Percentiles rank a stretch among this genome's conserved stretches.
Conservation (phyloP, 2,797 vertebrate species). For the Microchirus variegatus region DNA sequence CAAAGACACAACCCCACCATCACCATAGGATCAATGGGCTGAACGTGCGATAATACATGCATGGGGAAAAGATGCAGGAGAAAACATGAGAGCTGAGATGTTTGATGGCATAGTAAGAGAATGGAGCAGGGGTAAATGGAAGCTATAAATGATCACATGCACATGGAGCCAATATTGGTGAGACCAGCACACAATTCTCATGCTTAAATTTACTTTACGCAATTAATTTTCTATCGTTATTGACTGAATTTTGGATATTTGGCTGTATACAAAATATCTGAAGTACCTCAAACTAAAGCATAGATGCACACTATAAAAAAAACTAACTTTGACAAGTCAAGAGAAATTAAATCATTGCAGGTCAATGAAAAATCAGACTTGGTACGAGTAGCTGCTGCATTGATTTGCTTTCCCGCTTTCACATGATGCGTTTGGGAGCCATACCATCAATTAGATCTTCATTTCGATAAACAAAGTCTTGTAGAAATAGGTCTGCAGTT, state of each 20-base stretch:
- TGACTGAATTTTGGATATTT: conserved; percentile 12
- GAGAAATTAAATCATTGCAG: conserved; percentile 62
- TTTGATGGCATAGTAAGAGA: conserved; percentile 31
- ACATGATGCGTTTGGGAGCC: conserved; percentile 55
- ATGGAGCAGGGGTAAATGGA: conserved; percentile 32
- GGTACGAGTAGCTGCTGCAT: conserved; percentile 63
- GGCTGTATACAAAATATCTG: conserved; percentile 34
- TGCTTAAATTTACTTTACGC: conserved; percentile 29
- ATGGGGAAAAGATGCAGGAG: conserved; percentile 4
- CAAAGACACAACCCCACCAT: conserved; percentile 68
- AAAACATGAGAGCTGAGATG: conserved; percentile 31
- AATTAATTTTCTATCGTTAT: conserved; percentile 7
- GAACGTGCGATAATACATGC: conserved; percentile 62
- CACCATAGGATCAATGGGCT: conserved; percentile 53
- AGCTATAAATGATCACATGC: conserved; percentile 51
- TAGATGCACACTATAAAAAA: conserved; percentile 36
- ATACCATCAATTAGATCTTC: conserved; percentile 62
- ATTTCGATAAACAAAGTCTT: conserved; percentile 57
- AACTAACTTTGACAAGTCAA: conserved; percentile 60
- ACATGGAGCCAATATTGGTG: conserved; percentile 39
- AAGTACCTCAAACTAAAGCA: conserved; percentile 44
- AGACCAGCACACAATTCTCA: conserved; percentile 35
- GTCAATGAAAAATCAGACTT: conserved; percentile 67
- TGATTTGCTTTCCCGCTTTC: conserved; percentile 53
- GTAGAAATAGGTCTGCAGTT: conserved; percentile 42